Evolutionary conservation across 2,113 vertebrate species (phyloP), one percentile per base, ranked within the genome.

Genomic region (Leuciscus idus): DNA sequence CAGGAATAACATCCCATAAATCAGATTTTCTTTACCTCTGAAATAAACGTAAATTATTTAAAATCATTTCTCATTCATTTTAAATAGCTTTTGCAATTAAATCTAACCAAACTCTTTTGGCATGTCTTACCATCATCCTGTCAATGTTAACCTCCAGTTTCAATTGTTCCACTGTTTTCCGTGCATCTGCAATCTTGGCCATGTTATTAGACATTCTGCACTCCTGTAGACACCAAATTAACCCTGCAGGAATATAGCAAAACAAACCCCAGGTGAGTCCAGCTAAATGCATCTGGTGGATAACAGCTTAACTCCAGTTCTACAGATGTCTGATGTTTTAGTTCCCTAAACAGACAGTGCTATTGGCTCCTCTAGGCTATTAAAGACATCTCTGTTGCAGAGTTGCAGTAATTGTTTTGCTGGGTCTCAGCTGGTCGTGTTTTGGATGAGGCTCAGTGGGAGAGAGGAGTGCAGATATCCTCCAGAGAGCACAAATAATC

Each of bases 121-220:
- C 23, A 75, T 28, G 15, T 30, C 94, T 93, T 77, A 97, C 97
- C 96, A 97, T 96, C 96, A 97, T 96, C 83, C 97, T 94, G 88
- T 97, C 96, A 28, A 97, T 96, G 93, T 98, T 97, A 85, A 98
- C 96, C 88, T 98, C 97, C 90, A 98, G 92, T 88, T 97, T 98
- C 46, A 98, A 89, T 48, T 98, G 97, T 46, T 98, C 97, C 83
- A 98, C 97, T 0, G 95, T 96, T 91, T 97, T 96, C 39, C 97
- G 93, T 12, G 97, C 97, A 75, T 98, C 97, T 26, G 96, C 96
- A 30, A 97, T 98, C 92, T 97, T 97, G 83, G 96, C 96, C 96
- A 97, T 97, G 93, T 97, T 97, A 91, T 97, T 97, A 6, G 97
- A 97, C 97, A 98, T 98, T 82, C 84, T 93, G 64, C n/a, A n/a